Conservation (phyloP, 2,888 invertebrate genomes). For the Drosophila nr. perissopoda region DNA sequence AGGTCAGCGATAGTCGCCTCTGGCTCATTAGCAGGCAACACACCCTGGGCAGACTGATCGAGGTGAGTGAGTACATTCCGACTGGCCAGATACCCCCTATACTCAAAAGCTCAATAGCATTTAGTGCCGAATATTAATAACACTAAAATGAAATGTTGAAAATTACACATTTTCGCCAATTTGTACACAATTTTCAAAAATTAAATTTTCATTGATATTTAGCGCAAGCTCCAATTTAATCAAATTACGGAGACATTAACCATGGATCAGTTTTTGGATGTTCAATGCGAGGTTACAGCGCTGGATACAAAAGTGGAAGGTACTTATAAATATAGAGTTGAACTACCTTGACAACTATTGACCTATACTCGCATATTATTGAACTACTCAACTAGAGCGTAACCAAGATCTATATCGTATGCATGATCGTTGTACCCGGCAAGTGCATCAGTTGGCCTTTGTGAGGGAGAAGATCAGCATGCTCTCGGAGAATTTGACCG, state of each 20-base stretch:
- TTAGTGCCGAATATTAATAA: neutral
- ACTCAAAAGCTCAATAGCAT: neutral
- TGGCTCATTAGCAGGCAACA: constrained; percentile 44
- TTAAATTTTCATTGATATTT: neutral
- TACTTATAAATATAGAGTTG: neutral
- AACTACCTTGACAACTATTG: too few relatives aligned
- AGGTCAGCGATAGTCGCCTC: constrained; percentile 47
- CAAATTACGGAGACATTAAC: constrained; percentile 43
- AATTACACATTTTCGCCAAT: neutral
- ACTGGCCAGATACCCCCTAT: neutral
- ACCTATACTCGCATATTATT: neutral
- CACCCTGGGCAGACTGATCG: constrained; percentile 38
- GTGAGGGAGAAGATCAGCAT: constrained; percentile 49
- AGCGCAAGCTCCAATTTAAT: constrained; percentile 46
- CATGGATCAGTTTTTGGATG: constrained; percentile 41
- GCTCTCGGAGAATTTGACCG: neutral
- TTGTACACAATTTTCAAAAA: neutral
- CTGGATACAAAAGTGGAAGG: constrained; percentile 44
- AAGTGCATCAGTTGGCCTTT: constrained; percentile 48
- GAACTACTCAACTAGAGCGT: constrained; percentile 28
- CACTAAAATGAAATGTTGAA: neutral
- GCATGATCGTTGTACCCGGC: constrained; percentile 41
- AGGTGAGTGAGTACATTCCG: constrained; percentile 28
- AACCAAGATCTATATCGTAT: constrained; percentile 28
- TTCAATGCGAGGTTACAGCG: constrained; percentile 33